Evolutionary conservation across 2,888 invertebrate genomes (phyloP).

Genomic region (Hymenopus coronatus): DNA sequence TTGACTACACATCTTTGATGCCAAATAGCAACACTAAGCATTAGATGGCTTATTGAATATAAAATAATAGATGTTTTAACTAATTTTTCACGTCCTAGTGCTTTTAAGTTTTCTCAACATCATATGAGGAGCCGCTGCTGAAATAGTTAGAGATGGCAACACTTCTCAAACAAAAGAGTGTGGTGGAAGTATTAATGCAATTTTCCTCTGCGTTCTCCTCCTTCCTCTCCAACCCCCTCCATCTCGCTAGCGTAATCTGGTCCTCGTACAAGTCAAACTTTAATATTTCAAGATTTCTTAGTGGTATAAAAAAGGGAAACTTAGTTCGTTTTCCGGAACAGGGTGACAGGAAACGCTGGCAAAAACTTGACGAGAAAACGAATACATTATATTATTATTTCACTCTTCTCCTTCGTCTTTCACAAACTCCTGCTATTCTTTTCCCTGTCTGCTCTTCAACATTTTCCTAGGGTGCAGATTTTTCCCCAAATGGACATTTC

Average conservation of each 20-base stretch:
- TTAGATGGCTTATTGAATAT: no score
- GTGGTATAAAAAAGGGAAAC: conserved; percentile 10
- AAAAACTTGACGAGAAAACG: conserved; percentile 19
- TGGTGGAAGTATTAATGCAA: conserved; percentile 15
- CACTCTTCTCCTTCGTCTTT: neutral
- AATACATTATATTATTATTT: conserved; percentile 17
- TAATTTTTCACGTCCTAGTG: no score
- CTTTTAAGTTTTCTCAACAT: no score
- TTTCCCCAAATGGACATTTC: neutral
- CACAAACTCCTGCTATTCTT: neutral
- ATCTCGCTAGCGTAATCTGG: neutral
- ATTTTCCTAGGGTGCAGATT: neutral
- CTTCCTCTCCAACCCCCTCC: neutral
- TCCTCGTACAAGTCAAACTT: conserved; percentile 6
- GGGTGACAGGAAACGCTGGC: conserved; percentile 18
- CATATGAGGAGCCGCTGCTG: neutral
- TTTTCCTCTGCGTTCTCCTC: neutral
- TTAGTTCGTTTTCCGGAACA: conserved; percentile 5
- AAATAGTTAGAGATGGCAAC: neutral
- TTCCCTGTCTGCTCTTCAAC: neutral
- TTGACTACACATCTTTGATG: no score
- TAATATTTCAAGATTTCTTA: conserved; percentile 18
- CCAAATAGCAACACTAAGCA: no score
- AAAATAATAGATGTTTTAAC: no score
- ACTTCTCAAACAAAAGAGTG: neutral